phyloP scores from a whole-genome alignment of 2,113 vertebrate genomes.

The Pagrus major region DNA sequence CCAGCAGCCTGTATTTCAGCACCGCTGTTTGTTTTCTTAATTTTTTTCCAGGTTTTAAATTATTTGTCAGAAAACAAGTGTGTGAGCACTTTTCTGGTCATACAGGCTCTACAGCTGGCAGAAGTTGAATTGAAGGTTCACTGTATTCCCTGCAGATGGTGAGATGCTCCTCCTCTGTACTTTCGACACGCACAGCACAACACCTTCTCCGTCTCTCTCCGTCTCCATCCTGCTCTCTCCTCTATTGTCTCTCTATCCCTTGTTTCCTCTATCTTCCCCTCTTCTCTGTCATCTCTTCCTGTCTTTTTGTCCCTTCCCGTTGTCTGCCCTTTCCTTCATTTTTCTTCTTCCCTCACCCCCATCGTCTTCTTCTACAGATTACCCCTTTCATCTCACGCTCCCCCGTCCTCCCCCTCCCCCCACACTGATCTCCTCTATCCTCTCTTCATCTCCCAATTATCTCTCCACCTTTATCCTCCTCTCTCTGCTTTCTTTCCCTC shows the following conservation, averaged over 20 bases:
- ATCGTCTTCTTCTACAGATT: background rate
- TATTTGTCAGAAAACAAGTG: conserved; percentile 37
- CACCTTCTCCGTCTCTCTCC: background rate
- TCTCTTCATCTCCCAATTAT: conserved; percentile 29
- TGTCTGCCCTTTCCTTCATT: background rate
- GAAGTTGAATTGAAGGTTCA: conserved; percentile 30
- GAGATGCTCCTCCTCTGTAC: conserved; percentile 1
- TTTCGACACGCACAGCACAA: background rate
- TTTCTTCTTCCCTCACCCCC: background rate
- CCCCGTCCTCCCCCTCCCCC: background rate
- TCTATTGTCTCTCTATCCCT: background rate
- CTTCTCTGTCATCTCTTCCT: background rate
- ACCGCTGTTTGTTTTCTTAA: conserved; percentile 19
- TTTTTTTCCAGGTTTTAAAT: conserved; percentile 15
- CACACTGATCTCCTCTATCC: background rate
- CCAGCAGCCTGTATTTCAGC: conserved; percentile 7
- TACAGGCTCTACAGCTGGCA: conserved; percentile 45
- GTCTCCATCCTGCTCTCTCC: background rate
- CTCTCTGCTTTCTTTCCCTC: background rate
- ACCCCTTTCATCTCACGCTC: conserved; percentile 8
- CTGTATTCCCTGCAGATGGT: conserved; percentile 35
- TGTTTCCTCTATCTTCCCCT: background rate
- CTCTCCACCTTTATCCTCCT: conserved; percentile 17
- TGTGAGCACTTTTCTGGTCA: background rate
- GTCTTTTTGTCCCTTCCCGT: background rate